These are phyloP conservation scores for Harpagifer antarcticus DNA, from an alignment of 2,797 vertebrate genomes.

Conservation along the genomic window DNA sequence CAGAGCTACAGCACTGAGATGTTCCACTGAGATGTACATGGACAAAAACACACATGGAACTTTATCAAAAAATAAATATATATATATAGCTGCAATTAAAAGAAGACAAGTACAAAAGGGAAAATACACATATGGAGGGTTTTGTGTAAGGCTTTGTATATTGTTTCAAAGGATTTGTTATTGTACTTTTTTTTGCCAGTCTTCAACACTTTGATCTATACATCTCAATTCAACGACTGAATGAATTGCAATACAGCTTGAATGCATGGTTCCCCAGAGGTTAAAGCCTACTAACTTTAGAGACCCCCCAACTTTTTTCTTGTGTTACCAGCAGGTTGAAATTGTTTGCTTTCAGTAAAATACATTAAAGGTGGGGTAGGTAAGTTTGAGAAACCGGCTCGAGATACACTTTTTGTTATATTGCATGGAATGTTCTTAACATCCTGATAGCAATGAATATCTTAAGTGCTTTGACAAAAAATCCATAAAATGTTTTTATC, in stretches of 20 bases:
- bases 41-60: conserved; percentile 18
- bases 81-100: not conserved
- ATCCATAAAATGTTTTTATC: no score
- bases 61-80: not conserved
- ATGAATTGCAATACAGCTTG: not conserved
- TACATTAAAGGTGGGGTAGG: not conserved
- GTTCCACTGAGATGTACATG: conserved; percentile 7
- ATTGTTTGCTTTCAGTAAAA: not conserved
- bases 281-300: not conserved
- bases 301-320: not conserved
- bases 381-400: no score
- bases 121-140: not conserved
- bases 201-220: not conserved
- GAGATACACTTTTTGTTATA: no score
- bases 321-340: not conserved
- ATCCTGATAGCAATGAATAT: no score
- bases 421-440: no score
- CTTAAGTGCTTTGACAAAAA: no score
- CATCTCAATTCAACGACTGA: not conserved
- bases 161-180: conserved; percentile 25
- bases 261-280: not conserved
- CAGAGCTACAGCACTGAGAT: conserved; percentile 18
- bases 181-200: no score
- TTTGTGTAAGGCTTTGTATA: conserved; percentile 23
- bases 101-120: not conserved